Evolutionary conservation across 2,888 invertebrate genomes (phyloP).

Genomic region (Crepidodera aurea): DNA sequence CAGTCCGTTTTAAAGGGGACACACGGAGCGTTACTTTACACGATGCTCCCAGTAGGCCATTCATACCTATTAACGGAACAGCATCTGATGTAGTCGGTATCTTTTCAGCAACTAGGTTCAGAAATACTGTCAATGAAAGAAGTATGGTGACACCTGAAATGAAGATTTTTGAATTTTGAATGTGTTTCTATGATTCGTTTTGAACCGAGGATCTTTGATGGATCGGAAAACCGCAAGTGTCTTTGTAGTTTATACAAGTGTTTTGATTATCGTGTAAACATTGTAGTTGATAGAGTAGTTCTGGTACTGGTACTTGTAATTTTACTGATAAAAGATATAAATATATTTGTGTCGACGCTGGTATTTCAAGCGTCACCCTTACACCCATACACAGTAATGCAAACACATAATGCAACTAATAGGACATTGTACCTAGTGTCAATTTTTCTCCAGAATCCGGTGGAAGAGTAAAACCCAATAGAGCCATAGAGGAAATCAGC

Average conservation of each 20-base stretch:
- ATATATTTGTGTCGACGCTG: constrained; percentile 26
- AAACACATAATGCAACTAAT: constrained; percentile 48
- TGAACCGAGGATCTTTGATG: constrained; percentile 36
- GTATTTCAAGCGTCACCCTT: constrained; percentile 40
- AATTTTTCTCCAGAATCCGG: constrained; percentile 98
- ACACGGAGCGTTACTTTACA: constrained; percentile 61
- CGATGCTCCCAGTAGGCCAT: constrained; percentile 60
- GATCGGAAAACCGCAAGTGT: not conserved
- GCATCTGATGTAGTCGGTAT: constrained; percentile 89
- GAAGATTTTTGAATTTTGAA: constrained; percentile 61
- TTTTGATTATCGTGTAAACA: not conserved
- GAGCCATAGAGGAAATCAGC: constrained; percentile 97
- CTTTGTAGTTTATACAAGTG: not conserved
- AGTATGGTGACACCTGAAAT: constrained; percentile 93
- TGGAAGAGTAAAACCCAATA: constrained; percentile 96
- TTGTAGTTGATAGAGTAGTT: not conserved
- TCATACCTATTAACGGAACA: constrained; percentile 82
- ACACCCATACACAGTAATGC: constrained; percentile 51
- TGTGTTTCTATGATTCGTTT: constrained; percentile 49
- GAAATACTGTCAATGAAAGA: constrained; percentile 97
- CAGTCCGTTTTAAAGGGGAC: constrained; percentile 58
- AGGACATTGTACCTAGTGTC: constrained; percentile 79
- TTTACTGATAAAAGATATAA: not conserved
- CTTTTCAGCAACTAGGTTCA: constrained; percentile 97
- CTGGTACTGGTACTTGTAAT: not conserved